phyloP scores from a whole-genome alignment of 2,888 invertebrate genomes.

The Eupithecia centaureata region DNA sequence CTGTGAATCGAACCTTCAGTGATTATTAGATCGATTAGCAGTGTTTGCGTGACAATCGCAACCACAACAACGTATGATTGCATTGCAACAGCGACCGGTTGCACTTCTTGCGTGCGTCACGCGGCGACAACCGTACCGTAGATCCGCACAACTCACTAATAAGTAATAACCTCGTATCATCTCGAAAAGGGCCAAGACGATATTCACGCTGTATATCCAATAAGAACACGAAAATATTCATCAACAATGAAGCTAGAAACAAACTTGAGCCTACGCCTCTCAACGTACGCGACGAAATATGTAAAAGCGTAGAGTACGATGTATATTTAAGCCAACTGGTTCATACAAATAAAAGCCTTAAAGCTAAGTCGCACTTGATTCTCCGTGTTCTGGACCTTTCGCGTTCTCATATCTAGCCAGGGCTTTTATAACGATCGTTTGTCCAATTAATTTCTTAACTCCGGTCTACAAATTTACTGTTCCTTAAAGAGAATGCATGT shows the following conservation, averaged over 20 bases:
- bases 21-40: slow-evolving; percentile 53
- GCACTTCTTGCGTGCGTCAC: slow-evolving; percentile 72
- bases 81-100: slow-evolving; percentile 59
- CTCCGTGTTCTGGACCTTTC: not conserved
- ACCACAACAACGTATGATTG: slow-evolving; percentile 60
- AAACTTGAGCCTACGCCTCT: no score
- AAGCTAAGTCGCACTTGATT: not conserved
- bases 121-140: slow-evolving; percentile 62
- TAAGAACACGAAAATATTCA: not conserved
- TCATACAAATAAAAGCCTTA: not conserved
- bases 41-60: slow-evolving; percentile 64
- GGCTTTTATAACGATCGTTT: not conserved
- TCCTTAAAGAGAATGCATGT: not conserved
- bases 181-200: slow-evolving; percentile 18
- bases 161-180: slow-evolving; percentile 22
- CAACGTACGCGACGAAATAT: no score
- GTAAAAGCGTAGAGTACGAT: no score
- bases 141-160: slow-evolving; percentile 62
- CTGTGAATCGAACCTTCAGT: slow-evolving; percentile 46
- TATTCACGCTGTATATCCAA: not conserved
- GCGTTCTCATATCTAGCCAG: not conserved
- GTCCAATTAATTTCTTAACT: not conserved
- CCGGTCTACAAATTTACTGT: not conserved
- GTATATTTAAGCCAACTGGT: no score
- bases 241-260: not conserved